Base-by-base conservation (phyloP, 1,140 invertebrate genomes). In the Drosophila cardini region DNA sequence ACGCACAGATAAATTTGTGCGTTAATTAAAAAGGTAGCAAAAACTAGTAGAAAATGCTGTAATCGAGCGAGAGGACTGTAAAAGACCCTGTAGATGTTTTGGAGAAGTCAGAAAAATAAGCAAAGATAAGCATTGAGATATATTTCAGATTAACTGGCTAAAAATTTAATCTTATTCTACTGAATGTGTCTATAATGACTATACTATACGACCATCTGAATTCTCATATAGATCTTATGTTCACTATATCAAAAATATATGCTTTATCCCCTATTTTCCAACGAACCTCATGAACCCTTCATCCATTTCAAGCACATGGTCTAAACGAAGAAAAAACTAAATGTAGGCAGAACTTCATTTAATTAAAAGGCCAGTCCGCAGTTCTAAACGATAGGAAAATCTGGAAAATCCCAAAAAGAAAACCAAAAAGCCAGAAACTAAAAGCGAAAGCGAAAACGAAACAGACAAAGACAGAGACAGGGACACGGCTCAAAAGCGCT, bases 1-100 rank as follows among this genome's bases (percentile, higher is more conserved):
- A 85, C 78, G 82, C 69, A 81, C 56, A 89, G 68, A 89, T 89
- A 89, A 89, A 89, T 89, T 72, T 83, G 55, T 67, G 64, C 70
- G 80, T 89, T 89, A 89, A 89, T 89, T 89, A 89, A 89, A 89
- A 72, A 38, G 55, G 52, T 57, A 16, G 43, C 32, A 43, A 58
- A 56, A 18, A 64, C 21, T 26, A 26, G 4, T 26, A 26, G 21
- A 4, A 5, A 26, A 2, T 4, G 21, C 21, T 26, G 2, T 26
- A 26, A 5, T 26, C 21, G 21, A 26, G 5, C 21, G 21, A 4
- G 5, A 26, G 4, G 21, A 26, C 21, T 26, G 21, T 26, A 0
- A 26, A 26, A 26, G 21, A 26, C 21, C 21, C 21, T 26, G 21
- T 26, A 26, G 1, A 0, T 26, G 21, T 4, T 26, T 26, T 26